Percentiles rank a stretch among this genome's conserved stretches.
phyloP scores from a whole-genome alignment of 2,888 invertebrate species.

The Polia nebulosa region DNA sequence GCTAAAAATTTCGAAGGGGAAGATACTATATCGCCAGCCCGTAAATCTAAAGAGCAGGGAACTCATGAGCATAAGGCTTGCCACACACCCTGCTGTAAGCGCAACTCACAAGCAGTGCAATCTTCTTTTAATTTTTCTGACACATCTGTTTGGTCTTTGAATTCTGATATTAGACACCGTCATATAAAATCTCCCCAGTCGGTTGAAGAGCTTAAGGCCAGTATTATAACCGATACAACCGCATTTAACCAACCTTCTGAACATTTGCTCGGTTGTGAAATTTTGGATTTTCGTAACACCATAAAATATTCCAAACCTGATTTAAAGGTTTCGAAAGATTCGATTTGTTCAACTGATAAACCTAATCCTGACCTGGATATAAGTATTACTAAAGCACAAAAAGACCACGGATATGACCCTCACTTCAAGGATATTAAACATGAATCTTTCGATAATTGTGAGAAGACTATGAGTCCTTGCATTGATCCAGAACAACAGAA shows the following conservation, averaged over 20 bases:
- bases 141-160: slow-evolving; percentile 14
- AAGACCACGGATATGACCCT: not conserved
- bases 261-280: slow-evolving; percentile 4
- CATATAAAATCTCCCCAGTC: slow-evolving; percentile 15
- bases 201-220: slow-evolving; percentile 9
- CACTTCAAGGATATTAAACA: slow-evolving; percentile 9
- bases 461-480: not conserved
- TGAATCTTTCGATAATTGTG: slow-evolving; percentile 12
- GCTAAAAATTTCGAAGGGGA: not conserved
- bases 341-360: not conserved
- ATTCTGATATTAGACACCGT: not conserved
- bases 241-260: slow-evolving; percentile 2
- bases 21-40: not conserved
- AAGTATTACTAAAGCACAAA: slow-evolving; percentile 25
- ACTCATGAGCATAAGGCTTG: slow-evolving; percentile 3
- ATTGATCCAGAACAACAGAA: slow-evolving; percentile 12
- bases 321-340: not conserved
- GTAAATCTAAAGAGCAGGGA: slow-evolving; percentile 17
- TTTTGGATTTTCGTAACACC: slow-evolving; percentile 23
- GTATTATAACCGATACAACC: not conserved
- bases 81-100: slow-evolving; percentile 5
- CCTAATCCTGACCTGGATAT: not conserved
- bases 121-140: slow-evolving; percentile 7
- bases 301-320: slow-evolving; percentile 12
- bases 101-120: slow-evolving; percentile 4